Percentiles rank a stretch among this genome's conserved stretches.
These are phyloP conservation scores for Orchestia grillus DNA, from an alignment of 1,140 invertebrate genomes.

Conservation along the genomic window DNA sequence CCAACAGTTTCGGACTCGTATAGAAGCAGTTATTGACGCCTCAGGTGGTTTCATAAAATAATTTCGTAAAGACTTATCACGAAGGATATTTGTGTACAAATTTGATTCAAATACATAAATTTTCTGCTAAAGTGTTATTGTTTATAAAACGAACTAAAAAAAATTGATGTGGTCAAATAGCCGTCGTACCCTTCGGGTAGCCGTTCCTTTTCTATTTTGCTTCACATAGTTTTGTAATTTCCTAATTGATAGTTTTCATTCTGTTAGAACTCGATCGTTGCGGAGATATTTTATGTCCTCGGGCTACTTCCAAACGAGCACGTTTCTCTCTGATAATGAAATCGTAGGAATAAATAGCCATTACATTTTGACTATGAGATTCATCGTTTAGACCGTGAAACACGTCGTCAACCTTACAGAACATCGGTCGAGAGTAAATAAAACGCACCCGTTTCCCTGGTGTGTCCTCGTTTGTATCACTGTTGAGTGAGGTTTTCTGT, in stretches of 20 bases:
- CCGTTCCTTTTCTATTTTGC: background rate
- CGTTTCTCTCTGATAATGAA: background rate
- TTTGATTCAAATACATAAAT: too few relatives aligned
- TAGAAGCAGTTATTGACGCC: too few relatives aligned
- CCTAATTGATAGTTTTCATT: background rate
- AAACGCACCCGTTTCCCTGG: background rate
- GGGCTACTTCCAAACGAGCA: background rate
- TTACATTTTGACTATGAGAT: background rate
- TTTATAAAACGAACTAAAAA: background rate
- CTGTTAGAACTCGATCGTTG: background rate
- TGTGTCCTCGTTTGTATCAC: background rate
- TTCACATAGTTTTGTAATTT: background rate
- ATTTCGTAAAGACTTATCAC: too few relatives aligned
- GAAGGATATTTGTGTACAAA: too few relatives aligned
- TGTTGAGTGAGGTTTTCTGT: conserved; percentile 58
- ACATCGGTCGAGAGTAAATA: background rate
- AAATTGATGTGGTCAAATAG: background rate
- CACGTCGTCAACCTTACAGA: background rate
- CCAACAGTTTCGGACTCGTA: too few relatives aligned
- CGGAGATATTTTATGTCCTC: background rate
- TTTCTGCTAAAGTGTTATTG: too few relatives aligned
- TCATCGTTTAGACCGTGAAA: background rate
- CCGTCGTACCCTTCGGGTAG: background rate
- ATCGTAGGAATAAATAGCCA: background rate
- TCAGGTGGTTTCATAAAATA: too few relatives aligned